Evolutionary conservation across 2,888 invertebrate genomes (phyloP), one percentile per base, ranked within the genome.

Genomic region (Adelognathus sp.): DNA sequence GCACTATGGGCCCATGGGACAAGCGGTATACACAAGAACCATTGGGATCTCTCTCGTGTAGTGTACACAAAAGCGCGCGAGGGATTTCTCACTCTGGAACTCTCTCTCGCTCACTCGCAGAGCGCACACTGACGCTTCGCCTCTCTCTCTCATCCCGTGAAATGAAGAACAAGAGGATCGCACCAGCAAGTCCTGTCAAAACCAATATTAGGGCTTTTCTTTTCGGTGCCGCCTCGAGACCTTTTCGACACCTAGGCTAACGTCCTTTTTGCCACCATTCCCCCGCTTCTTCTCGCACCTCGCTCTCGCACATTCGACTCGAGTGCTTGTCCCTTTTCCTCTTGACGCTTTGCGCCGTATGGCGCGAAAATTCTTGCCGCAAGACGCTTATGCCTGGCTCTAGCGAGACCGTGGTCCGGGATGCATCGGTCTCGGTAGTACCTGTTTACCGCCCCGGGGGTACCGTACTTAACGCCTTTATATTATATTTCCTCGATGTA

Each of bases 131-230:
- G n/a, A n/a, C n/a, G n/a, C n/a, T n/a, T n/a, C n/a, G n/a, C n/a
- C n/a, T n/a, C n/a, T n/a, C 60, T 24, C 24, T 3, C 50, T 24
- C 11, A 33, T 70, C 71, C 79, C 67, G 61, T 56, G 79, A 67
- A 76, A 69, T 71, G 61, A 61, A 67, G 71, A 76, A 73, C 70
- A 73, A 76, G 79, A 77, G 82, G 81, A 74, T 81, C 82, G 83
- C 83, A 88, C 88, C 86, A 85, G 86, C 85, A 86, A 86, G 78
- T 52, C 83, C 86, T 86, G 87, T 87, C 87, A 87, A 80, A 88
- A 87, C 87, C 84, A 86, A 88, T 87, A 89, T 89, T 88, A 86
- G 83, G 82, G 81, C 52, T 82, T n/a, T 82, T 80, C 83, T 80
- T 82, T 83, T 82, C 66, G 66, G 60, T 79, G 76, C 80, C 72